Evolutionary conservation across 2,888 invertebrate species (phyloP).

Genomic region (Schrankia costaestrigalis): DNA sequence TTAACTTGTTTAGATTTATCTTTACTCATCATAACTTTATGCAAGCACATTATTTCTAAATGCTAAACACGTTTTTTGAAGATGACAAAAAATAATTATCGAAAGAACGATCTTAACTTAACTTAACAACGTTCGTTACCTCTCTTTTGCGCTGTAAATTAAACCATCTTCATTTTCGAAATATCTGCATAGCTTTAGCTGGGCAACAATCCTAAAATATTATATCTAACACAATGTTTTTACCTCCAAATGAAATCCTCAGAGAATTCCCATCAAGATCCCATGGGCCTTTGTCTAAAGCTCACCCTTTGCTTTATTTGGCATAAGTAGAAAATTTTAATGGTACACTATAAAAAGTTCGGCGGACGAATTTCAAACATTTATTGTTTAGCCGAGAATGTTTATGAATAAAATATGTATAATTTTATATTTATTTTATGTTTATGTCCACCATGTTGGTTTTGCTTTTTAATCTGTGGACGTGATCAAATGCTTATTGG

Average conservation of each 20-base stretch:
- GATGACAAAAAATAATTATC: too few relatives aligned
- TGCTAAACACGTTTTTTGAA: too few relatives aligned
- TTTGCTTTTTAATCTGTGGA: constrained; percentile 21
- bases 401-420: constrained; percentile 39
- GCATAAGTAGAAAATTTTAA: constrained; percentile 48
- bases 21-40: too few relatives aligned
- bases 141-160: too few relatives aligned
- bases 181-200: constrained; percentile 6
- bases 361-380: constrained; percentile 41
- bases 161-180: too few relatives aligned
- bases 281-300: constrained; percentile 44
- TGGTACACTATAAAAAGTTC: constrained; percentile 43
- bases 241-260: constrained; percentile 34
- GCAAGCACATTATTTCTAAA: too few relatives aligned
- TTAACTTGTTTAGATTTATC: too few relatives aligned
- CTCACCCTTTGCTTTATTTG: constrained; percentile 52
- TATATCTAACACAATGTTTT: constrained; percentile 45
- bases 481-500: constrained; percentile 28
- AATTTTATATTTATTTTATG: constrained; percentile 28
- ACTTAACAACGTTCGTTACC: too few relatives aligned
- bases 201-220: constrained; percentile 32
- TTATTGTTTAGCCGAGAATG: constrained; percentile 33
- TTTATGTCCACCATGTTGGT: constrained; percentile 19
- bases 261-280: constrained; percentile 48
- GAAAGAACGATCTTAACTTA: too few relatives aligned